Evolutionary conservation across 2,888 invertebrate species (phyloP).

Genomic region (Amphiduros pacificus): DNA sequence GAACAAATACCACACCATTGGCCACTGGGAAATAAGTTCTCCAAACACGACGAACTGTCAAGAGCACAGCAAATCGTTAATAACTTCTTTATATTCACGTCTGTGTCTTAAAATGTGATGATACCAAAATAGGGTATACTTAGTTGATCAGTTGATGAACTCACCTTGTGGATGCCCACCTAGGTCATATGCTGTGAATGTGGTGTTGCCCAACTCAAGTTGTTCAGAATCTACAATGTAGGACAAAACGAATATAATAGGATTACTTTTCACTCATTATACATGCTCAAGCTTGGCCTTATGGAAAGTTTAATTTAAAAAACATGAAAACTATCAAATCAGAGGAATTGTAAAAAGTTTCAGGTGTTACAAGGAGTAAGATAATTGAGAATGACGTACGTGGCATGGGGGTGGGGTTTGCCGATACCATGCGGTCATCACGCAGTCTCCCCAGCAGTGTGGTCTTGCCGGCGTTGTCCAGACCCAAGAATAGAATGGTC

Average conservation of each 20-base stretch:
- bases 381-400: neutral
- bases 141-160: no score
- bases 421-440: conserved; percentile 7
- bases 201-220: conserved; percentile 33
- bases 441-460: conserved; percentile 8
- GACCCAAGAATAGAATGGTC: conserved; percentile 10
- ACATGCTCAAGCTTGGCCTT: neutral
- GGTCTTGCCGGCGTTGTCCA: conserved; percentile 12
- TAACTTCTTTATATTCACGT: no score
- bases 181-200: conserved; percentile 43
- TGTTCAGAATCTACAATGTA: conserved; percentile 34
- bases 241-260: neutral
- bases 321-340: neutral
- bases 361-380: neutral
- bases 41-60: conserved; percentile 43
- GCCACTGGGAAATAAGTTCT: conserved; percentile 40
- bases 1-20: conserved; percentile 41
- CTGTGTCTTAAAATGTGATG: neutral
- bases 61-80: neutral
- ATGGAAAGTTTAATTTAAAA: neutral
- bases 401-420: conserved; percentile 5
- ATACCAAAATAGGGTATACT: no score
- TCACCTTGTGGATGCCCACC: conserved; percentile 43
- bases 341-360: neutral
- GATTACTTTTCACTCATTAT: neutral